Evolutionary conservation across 2,797 vertebrate species (phyloP).

Genomic region (Coendou prehensilis): DNA sequence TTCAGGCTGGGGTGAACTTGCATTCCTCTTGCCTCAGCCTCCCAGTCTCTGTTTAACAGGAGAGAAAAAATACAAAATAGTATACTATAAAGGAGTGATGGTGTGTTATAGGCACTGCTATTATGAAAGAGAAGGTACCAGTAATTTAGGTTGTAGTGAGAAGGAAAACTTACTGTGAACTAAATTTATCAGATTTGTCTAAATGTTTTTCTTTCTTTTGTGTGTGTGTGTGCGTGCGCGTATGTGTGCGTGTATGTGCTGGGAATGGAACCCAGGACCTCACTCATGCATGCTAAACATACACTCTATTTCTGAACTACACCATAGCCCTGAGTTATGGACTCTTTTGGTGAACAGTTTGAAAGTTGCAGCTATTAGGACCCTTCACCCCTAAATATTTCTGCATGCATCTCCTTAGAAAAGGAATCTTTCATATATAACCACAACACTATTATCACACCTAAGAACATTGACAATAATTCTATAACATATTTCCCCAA

Average conservation of each 20-base stretch:
- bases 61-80: not conserved
- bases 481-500: not conserved
- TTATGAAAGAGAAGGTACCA: not conserved
- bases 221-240: not conserved
- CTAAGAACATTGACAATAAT: conserved; percentile 15
- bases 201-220: not conserved
- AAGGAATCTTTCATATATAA: not conserved
- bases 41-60: not conserved
- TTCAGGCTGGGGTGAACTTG: not conserved
- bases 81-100: not conserved
- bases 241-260: not conserved
- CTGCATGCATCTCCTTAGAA: not conserved
- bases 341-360: not conserved
- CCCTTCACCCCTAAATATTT: not conserved
- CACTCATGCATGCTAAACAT: not conserved
- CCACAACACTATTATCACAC: not conserved
- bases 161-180: not conserved
- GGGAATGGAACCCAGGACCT: not conserved
- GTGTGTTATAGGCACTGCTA: no score
- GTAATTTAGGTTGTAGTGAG: not conserved
- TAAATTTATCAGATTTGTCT: not conserved
- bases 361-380: not conserved
- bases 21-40: not conserved
- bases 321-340: not conserved
- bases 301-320: not conserved